Evolutionary conservation across 2,888 invertebrate species (phyloP).

Genomic region (Resseliella maxima): DNA sequence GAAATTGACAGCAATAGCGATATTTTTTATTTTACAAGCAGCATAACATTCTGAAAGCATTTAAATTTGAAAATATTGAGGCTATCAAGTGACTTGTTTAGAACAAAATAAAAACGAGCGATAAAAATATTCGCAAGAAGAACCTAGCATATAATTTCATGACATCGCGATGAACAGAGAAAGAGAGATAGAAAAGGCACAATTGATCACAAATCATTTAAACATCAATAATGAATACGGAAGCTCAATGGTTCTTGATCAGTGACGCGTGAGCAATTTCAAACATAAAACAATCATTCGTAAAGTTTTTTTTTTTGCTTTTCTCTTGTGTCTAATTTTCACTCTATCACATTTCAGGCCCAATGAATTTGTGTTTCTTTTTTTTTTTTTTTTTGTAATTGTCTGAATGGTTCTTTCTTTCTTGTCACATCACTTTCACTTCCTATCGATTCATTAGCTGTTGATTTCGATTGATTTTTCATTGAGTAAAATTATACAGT

Average conservation of each 20-base stretch:
- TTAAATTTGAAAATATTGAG: no score
- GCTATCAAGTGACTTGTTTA: no score
- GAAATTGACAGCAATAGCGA: no score
- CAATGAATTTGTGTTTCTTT: no score
- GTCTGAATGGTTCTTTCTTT: not conserved
- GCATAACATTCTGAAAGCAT: no score
- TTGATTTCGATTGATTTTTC: not conserved
- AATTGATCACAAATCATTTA: conserved; percentile 30
- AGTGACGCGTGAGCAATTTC: conserved; percentile 24
- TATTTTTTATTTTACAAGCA: no score
- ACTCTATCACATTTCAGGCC: no score
- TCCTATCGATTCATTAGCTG: not conserved
- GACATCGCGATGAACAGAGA: not conserved
- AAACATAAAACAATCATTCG: conserved; percentile 23
- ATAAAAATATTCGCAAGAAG: no score
- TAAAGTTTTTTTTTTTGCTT: not conserved
- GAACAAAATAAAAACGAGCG: no score
- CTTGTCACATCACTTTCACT: not conserved
- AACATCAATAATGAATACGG: not conserved
- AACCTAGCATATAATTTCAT: not conserved
- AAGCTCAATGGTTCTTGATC: conserved; percentile 1
- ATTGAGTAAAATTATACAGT: not conserved
- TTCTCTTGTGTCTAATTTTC: not conserved
- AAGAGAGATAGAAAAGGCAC: not conserved
- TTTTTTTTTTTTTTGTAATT: not conserved